These are phyloP conservation scores for Echinometra lucunter DNA, from an alignment of 53 echinoderm and acorn worm species.

Conservation along the genomic window DNA sequence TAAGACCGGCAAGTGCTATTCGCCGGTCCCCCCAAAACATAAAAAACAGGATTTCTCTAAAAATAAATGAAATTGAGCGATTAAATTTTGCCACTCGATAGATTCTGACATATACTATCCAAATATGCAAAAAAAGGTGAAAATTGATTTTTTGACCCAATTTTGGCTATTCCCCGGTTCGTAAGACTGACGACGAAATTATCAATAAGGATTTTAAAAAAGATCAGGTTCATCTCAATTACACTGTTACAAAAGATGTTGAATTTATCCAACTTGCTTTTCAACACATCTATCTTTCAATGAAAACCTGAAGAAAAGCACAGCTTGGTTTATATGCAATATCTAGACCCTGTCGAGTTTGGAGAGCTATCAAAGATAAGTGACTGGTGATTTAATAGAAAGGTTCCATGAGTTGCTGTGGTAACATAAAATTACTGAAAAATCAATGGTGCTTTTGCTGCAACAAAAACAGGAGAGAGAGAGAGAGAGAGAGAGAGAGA, in stretches of 20 bases:
- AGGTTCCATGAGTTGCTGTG: not conserved
- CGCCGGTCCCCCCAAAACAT: too few species aligned
- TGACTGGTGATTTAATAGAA: not conserved
- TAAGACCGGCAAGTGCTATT: too few species aligned
- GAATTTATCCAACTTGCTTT: not conserved
- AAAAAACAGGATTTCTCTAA: too few species aligned
- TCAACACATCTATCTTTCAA: not conserved
- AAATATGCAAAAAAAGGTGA: too few species aligned
- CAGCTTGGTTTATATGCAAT: not conserved
- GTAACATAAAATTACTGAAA: not conserved
- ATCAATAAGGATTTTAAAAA: too few species aligned
- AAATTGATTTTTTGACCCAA: too few species aligned
- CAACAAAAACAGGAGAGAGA: not conserved
- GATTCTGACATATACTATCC: too few species aligned
- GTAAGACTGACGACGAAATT: too few species aligned
- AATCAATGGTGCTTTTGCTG: not conserved
- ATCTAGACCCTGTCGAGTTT: not conserved
- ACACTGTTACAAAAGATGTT: not conserved
- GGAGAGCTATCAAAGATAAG: not conserved
- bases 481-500: not conserved
- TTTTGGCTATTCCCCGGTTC: too few species aligned
- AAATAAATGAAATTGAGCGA: too few species aligned
- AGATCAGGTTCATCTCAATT: too few species aligned
- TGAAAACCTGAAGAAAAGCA: not conserved
- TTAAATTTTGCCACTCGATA: too few species aligned